Evolutionary conservation across 2,113 vertebrate species (phyloP), one percentile per base, ranked within the genome.

Genomic region (Chaenogobius annularis): DNA sequence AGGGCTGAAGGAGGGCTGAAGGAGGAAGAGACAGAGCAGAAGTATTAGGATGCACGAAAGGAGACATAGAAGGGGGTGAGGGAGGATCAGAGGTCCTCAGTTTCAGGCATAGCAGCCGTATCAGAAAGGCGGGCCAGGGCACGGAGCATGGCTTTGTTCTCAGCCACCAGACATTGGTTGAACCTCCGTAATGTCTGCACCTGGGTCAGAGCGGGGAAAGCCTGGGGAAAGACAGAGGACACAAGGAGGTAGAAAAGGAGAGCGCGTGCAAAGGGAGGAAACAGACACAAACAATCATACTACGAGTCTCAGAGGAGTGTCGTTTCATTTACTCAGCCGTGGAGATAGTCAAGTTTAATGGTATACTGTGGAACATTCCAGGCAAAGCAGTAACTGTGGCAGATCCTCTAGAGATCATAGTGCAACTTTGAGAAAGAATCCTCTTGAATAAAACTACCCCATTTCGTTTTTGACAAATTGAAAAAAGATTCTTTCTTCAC

Each of bases 111-210:
- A 80, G 94, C 93, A 81, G 93, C 22, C 73, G 93, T 94, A 85
- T 94, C 93, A 65, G 95, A 94, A 85, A 97, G 95, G 77, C 93
- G 93, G 91, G 95, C 89, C 84, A 98, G 94, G 35, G 95, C 95
- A 35, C 95, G 95, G 84, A 96, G 95, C 94, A 98, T 94, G 88
- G 96, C 96, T 94, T 95, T 95, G 91, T 98, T 98, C 90, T 97
- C 96, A 77, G 95, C 94, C 93, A 96, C 92, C 83, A 98, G 96
- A 70, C 92, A 91, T 87, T 96, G 92, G 88, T 96, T 98, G 89
- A 95, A 90, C 92, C 93, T 93, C 91, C 95, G 94, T 93, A 98
- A 87, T 87, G 94, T 91, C 87, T 95, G 95, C 88, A 95, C 92
- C 92, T 95, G 95, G 91, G 95, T 94, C 92, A 98, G 93, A 91